Conservation (phyloP, 2,113 vertebrate species). For the Apistogramma diplotaenia region DNA sequence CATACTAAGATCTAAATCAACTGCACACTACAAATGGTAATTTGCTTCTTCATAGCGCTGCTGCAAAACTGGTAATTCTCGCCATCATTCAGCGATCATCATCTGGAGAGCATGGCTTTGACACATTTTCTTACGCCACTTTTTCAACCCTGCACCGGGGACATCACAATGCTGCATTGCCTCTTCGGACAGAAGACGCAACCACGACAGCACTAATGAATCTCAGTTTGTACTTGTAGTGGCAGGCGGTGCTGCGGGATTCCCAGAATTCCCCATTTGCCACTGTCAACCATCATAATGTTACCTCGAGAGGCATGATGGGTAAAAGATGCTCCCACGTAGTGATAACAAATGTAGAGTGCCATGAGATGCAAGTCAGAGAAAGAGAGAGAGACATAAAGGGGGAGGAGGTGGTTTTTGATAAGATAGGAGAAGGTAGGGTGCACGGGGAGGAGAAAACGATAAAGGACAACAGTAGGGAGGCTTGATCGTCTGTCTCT, state of each 20-base stretch:
- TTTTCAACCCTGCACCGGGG: not conserved
- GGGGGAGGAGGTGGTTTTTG: not conserved
- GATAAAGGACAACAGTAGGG: conserved; percentile 35
- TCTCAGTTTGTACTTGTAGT: conserved; percentile 1
- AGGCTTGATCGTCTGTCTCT: conserved; percentile 24
- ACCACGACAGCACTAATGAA: not conserved
- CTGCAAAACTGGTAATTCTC: not conserved
- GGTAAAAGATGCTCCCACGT: conserved; percentile 47
- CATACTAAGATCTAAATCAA: not conserved
- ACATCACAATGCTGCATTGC: not conserved
- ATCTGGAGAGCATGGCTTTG: not conserved
- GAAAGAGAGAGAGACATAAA: not conserved
- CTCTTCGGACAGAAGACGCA: not conserved
- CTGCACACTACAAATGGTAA: not conserved
- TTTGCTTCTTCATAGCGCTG: not conserved
- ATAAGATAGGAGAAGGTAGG: conserved; percentile 21
- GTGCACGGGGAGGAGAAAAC: conserved; percentile 8
- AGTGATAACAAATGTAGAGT: conserved; percentile 41
- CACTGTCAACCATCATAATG: conserved; percentile 14
- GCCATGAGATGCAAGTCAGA: not conserved
- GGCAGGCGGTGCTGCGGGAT: not conserved
- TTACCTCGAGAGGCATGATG: conserved; percentile 30
- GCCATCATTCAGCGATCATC: not conserved
- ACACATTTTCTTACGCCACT: not conserved
- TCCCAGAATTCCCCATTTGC: conserved; percentile 45